Evolutionary conservation across 2,797 vertebrate species (phyloP), one percentile per base, ranked within the genome.

Genomic region (Epinephelus coioides): DNA sequence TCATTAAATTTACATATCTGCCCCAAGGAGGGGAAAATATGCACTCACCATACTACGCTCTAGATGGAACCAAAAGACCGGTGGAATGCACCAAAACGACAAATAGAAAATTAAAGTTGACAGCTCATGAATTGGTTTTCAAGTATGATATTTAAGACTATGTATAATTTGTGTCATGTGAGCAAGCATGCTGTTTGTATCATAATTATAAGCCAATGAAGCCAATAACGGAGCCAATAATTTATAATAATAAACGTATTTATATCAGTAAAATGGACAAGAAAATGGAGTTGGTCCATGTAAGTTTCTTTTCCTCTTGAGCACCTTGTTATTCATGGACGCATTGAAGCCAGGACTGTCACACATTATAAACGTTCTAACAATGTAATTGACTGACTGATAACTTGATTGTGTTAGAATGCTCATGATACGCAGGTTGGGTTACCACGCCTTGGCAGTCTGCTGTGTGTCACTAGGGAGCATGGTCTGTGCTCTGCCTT

Each of bases 1-100:
- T 96, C 95, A 96, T 96, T 96, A 96, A 96, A 95, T 94, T 96
- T 96, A 95, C 94, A 96, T 95, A 94, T 93, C 84, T 88, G 56
- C 76, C 67, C 81, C 14, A 76, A 76, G 85, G 89, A 90, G 79
- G 79, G 89, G 88, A 87, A 87, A 93, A 92, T 86, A 88, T 84
- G 79, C 80, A 84, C 81, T 80, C 60, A 70, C 38, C 6, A 78
- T 73, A 83, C 34, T 68, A 46, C 77, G 66, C 71, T 72, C 14
- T 54, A 49, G 62, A 69, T 68, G 59, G 53, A 57, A 79, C 15
- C 53, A 59, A 78, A 81, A 73, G 38, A 65, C 25, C 0, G 0
- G 9, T 38, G 60, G 40, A 89, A 73, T 75, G 30, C 43, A 47
- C 21, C 34, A 64, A 75, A 80, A 67, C 0, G 1, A 64, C 12